Evolutionary conservation across 2,888 invertebrate genomes (phyloP).

Genomic region (Ptychoptera contaminata): DNA sequence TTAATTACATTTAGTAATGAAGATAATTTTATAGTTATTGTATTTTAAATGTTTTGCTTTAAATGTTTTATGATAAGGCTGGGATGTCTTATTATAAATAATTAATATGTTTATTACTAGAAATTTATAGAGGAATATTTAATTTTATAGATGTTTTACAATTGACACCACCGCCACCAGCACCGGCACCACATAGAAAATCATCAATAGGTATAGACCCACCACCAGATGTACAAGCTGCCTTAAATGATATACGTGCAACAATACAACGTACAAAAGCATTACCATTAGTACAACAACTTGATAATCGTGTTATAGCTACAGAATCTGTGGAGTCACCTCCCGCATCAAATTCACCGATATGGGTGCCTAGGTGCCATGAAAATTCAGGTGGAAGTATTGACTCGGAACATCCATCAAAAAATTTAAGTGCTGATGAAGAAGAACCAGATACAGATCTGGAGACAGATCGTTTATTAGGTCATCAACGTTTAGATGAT

Average conservation of each 20-base stretch:
- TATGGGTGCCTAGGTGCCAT: constrained; percentile 25
- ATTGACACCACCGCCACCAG: constrained; percentile 51
- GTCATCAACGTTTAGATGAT: constrained; percentile 85
- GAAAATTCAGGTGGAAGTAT: constrained; percentile 12
- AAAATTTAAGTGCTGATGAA: constrained; percentile 38
- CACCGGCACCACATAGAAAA: constrained; percentile 43
- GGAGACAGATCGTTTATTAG: constrained; percentile 90
- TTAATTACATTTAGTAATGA: too few relatives aligned
- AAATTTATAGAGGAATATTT: too few relatives aligned
- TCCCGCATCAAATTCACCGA: constrained; percentile 18
- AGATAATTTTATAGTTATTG: too few relatives aligned
- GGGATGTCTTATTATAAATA: not conserved
- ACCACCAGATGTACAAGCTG: constrained; percentile 34
- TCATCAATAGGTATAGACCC: constrained; percentile 2
- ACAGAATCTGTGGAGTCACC: not conserved
- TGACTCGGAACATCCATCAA: constrained; percentile 5
- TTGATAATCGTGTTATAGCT: constrained; percentile 14
- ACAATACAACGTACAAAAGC: constrained; percentile 42
- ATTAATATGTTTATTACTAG: too few relatives aligned
- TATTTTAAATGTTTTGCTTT: too few relatives aligned
- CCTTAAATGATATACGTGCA: constrained; percentile 70
- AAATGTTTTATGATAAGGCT: too few relatives aligned
- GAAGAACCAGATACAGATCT: constrained; percentile 95
- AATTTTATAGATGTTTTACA: constrained; percentile 22
- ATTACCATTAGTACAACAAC: constrained; percentile 35